Percentiles rank a stretch among this genome's conserved stretches.
phyloP scores from a whole-genome alignment of 2,113 vertebrate species.

The Engystomops pustulosus region DNA sequence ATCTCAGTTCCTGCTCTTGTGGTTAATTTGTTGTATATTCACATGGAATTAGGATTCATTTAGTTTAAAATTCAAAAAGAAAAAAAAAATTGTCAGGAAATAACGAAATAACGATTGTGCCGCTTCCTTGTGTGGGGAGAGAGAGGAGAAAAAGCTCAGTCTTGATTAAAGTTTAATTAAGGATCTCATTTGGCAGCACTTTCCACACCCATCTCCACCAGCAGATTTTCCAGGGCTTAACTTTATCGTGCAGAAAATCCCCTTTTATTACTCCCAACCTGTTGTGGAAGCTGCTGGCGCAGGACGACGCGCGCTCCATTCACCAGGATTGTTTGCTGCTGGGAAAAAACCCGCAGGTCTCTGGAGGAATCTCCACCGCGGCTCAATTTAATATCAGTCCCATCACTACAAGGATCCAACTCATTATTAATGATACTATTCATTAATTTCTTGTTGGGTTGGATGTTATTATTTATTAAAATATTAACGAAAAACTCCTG shows the following conservation, averaged over 20 bases:
- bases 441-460: conserved; percentile 99
- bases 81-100: conserved; percentile 67
- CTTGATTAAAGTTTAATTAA: conserved; percentile 99
- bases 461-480: conserved; percentile 99
- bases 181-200: conserved; percentile 99
- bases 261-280: conserved; percentile 99
- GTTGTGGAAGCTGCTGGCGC: conserved; percentile 99
- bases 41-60: conserved; percentile 64
- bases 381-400: conserved; percentile 99
- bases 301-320: conserved; percentile 91
- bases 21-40: conserved; percentile 21
- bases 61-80: conserved; percentile 73
- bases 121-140: conserved; percentile 72
- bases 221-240: conserved; percentile 99
- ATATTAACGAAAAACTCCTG: conserved; percentile 97
- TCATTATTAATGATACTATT: conserved; percentile 99
- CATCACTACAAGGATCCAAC: conserved; percentile 95
- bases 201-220: conserved; percentile 99
- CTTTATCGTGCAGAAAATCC: conserved; percentile 99
- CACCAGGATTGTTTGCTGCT: conserved; percentile 97
- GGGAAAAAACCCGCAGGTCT: conserved; percentile 94
- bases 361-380: conserved; percentile 94
- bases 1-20: not conserved
- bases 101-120: conserved; percentile 74
- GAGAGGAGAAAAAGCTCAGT: conserved; percentile 84